Base-by-base conservation (phyloP, 2,888 invertebrate species). In the Tipula helvola region DNA sequence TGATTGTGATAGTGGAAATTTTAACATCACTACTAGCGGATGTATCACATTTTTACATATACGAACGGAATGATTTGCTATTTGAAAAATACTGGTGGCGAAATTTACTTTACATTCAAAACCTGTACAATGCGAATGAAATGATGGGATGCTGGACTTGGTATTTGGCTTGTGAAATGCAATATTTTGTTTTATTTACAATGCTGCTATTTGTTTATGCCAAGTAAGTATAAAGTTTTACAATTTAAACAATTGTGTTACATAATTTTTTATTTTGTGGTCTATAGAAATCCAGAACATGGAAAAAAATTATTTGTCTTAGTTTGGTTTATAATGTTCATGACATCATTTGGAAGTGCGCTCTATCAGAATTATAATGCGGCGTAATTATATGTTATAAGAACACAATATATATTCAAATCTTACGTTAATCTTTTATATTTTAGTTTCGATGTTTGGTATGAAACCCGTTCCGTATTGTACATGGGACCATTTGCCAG, bases 401-500 rank as follows among this genome's bases (percentile, higher is more conserved):
- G 16, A 18, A 39, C 39, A n/a, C 28, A 28, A 28, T 28, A 28
- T 28, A 28, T 2, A 28, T 28, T 28, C 28, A 2, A 28, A 28
- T 28, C 2, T 28, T 28, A 28, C 1, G 1, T 28, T 28, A 84
- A 8, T 39, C 13, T n/a, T 39, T 10, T 16, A n/a, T n/a, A 3
- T 84, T 42, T 10, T 52, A 86, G 86, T 0, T 92, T 91, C 47
- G 92, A 92, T 86, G 89, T 90, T 0, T 90, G 90, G 18, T 91
- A 90, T 87, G 89, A 90, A 86, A 91, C 91, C 0, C 91, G 90
- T 85, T 91, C 91, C 0, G 89, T 91, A 86, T 90, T 94, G 83
- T 93, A 93, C 88, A 93, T 93, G 12, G 91, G 92, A 83, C 93
- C 93, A 0, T 93, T 92, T 90, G 91, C 92, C 2, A 89, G 93